Conservation (phyloP, 2,797 vertebrate genomes). For the Chanos chanos region DNA sequence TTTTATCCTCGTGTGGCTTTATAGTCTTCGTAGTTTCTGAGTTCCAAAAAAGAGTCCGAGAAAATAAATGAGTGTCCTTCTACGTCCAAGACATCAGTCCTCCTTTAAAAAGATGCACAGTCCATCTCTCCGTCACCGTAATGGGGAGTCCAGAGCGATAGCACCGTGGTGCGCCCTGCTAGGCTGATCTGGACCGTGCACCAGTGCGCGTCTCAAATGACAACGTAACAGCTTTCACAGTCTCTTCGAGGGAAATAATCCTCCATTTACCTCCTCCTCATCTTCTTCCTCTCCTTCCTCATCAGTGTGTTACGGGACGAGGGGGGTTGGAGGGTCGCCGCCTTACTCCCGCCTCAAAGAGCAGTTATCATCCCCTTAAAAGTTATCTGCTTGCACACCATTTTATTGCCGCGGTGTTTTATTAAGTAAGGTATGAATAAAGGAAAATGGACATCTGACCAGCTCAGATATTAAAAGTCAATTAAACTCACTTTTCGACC, state of each 20-base stretch:
- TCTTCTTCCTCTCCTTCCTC: neutral
- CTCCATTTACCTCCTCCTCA: constrained; percentile 57
- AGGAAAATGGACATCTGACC: too few relatives aligned
- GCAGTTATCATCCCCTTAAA: too few relatives aligned
- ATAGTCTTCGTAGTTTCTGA: neutral
- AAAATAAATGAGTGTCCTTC: neutral
- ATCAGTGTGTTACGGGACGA: too few relatives aligned
- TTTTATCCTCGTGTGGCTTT: neutral
- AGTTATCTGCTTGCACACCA: too few relatives aligned
- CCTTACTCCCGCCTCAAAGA: too few relatives aligned
- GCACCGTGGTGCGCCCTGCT: constrained; percentile 8
- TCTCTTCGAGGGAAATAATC: constrained; percentile 42
- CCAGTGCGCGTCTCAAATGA: constrained; percentile 44
- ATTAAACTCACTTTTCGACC: too few relatives aligned
- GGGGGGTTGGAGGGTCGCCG: too few relatives aligned
- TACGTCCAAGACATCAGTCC: neutral
- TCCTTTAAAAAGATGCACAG: neutral
- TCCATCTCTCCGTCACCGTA: too few relatives aligned
- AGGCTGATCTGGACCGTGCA: constrained; percentile 34
- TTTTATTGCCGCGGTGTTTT: too few relatives aligned
- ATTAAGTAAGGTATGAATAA: too few relatives aligned
- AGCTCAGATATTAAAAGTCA: too few relatives aligned
- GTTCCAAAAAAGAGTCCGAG: neutral
- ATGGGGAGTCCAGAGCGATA: too few relatives aligned
- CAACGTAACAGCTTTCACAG: constrained; percentile 39